Percentiles rank a stretch among this genome's conserved stretches.
phyloP scores from a whole-genome alignment of 2,888 invertebrate genomes.

The Neoaliturus tenellus region DNA sequence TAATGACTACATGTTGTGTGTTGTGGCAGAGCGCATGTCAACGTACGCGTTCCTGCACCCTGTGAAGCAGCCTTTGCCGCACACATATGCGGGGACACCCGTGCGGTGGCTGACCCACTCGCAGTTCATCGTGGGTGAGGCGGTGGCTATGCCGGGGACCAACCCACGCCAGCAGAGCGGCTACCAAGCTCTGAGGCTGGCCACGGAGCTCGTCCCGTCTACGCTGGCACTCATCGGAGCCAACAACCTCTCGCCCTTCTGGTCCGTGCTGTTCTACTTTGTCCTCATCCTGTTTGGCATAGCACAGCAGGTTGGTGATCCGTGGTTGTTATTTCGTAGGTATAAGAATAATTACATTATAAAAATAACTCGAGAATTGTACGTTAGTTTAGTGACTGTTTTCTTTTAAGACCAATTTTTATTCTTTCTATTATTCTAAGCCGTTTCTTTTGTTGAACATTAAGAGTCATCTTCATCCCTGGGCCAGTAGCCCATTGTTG shows the following conservation, averaged over 20 bases:
- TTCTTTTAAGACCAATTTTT: no score
- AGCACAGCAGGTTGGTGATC: slow-evolving; percentile 83
- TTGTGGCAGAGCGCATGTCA: slow-evolving; percentile 84
- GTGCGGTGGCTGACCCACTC: slow-evolving; percentile 83
- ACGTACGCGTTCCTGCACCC: slow-evolving; percentile 83
- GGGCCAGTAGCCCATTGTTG: no score
- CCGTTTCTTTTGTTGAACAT: no score
- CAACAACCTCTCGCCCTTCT: slow-evolving; percentile 87
- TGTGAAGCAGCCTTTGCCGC: slow-evolving; percentile 76
- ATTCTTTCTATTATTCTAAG: no score
- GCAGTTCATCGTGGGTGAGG: slow-evolving; percentile 82
- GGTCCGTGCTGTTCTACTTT: slow-evolving; percentile 92
- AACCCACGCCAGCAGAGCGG: slow-evolving; percentile 70
- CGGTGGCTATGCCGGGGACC: slow-evolving; percentile 78
- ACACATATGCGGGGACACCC: slow-evolving; percentile 78
- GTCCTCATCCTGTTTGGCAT: slow-evolving; percentile 91
- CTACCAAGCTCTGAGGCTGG: slow-evolving; percentile 89
- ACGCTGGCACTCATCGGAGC: slow-evolving; percentile 86
- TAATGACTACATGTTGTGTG: no score
- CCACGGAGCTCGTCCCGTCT: slow-evolving; percentile 94
- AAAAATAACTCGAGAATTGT: no score
- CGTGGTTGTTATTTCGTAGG: no score
- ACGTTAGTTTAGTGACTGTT: no score
- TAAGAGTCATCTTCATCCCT: no score
- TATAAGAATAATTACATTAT: no score